Conservation (phyloP, 2,797 vertebrate genomes). For the Sebastes nivosus region DNA sequence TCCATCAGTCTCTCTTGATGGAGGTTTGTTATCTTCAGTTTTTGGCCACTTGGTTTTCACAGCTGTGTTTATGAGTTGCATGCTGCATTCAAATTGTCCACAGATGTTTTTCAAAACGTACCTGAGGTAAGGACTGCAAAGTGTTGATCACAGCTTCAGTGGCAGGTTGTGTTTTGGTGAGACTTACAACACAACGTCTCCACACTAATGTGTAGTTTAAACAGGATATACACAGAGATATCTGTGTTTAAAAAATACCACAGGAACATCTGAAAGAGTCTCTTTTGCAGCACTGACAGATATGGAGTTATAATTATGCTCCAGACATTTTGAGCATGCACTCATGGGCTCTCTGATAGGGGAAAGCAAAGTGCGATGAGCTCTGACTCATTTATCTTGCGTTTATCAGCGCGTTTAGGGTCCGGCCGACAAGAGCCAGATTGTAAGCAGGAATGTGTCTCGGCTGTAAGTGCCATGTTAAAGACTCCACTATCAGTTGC, state of each 20-base stretch:
- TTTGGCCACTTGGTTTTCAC: conserved; percentile 52
- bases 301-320: conserved; percentile 23
- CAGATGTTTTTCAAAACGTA: conserved; percentile 69
- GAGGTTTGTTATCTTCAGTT: conserved; percentile 54
- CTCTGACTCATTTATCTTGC: conserved; percentile 14
- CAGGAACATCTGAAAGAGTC: background rate
- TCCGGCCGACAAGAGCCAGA: conserved; percentile 72
- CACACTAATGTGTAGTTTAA: background rate
- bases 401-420: conserved; percentile 70
- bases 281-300: background rate
- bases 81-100: conserved; percentile 58
- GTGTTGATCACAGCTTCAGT: conserved; percentile 5
- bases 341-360: conserved; percentile 37
- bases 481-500: conserved; percentile 56
- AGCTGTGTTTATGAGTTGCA: conserved; percentile 75
- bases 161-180: conserved; percentile 18
- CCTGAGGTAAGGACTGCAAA: conserved; percentile 25
- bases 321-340: conserved; percentile 45
- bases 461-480: conserved; percentile 45
- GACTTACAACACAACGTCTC: background rate
- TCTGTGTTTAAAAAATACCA: background rate
- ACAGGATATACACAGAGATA: background rate
- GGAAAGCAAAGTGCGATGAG: conserved; percentile 47
- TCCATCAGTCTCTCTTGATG: conserved; percentile 40
- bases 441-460: conserved; percentile 71